Conservation (phyloP, 2,888 invertebrate genomes). For the Orthonychiurus folsomi region DNA sequence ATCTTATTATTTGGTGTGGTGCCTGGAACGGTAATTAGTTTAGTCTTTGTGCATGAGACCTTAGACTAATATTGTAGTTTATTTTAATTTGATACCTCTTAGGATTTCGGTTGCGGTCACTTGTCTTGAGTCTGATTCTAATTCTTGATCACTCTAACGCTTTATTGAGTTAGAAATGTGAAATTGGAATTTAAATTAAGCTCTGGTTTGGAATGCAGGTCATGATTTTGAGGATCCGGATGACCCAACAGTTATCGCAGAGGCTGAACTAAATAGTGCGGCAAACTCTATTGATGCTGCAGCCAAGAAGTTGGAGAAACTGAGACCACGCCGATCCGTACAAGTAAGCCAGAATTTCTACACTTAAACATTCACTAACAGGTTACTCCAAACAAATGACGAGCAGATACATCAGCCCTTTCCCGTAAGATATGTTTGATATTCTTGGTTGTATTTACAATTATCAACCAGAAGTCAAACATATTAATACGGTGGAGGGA, state of each 20-base stretch:
- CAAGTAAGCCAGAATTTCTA: slow-evolving; percentile 52
- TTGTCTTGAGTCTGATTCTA: not conserved
- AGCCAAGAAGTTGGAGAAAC: slow-evolving; percentile 83
- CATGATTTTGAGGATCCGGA: slow-evolving; percentile 93
- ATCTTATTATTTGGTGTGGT: too few relatives aligned
- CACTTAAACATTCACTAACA: not conserved
- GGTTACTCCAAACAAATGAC: slow-evolving; percentile 2
- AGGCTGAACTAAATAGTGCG: slow-evolving; percentile 91
- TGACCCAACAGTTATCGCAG: slow-evolving; percentile 94
- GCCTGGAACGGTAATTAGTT: too few relatives aligned
- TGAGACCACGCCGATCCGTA: slow-evolving; percentile 74
- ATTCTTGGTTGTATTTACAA: slow-evolving; percentile 98
- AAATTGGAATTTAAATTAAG: too few relatives aligned
- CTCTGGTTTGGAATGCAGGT: slow-evolving; percentile 54
- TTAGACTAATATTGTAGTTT: too few relatives aligned
- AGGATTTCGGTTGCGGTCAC: not conserved
- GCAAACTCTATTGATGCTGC: slow-evolving; percentile 96
- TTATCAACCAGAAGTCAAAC: slow-evolving; percentile 97
- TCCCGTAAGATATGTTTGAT: slow-evolving; percentile 99
- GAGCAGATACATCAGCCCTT: slow-evolving; percentile 14
- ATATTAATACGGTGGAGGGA: slow-evolving; percentile 84
- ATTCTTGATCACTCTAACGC: too few relatives aligned
- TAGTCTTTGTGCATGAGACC: too few relatives aligned
- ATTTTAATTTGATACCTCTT: too few relatives aligned
- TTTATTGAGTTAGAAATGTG: too few relatives aligned